A percentile compares a stretch with the other conserved stretches of the same genome.
These are phyloP conservation scores for Thymelicus acteon DNA, from an alignment of 2,888 invertebrate species.

Conservation along the genomic window DNA sequence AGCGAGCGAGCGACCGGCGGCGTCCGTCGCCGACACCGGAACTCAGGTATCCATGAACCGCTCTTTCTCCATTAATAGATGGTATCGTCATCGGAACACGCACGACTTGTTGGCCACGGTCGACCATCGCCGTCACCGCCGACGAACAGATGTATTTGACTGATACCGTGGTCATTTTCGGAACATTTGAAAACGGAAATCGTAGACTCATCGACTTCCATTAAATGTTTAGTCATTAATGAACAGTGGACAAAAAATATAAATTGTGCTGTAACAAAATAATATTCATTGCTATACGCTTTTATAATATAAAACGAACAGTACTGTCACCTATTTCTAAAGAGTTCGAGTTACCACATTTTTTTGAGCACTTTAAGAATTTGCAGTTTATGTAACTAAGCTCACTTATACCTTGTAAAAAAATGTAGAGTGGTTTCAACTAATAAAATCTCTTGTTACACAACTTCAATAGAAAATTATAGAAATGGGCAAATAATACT, in stretches of 20 bases:
- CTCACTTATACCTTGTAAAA: too few relatives aligned
- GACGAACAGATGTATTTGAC: conserved; percentile 40
- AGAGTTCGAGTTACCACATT: too few relatives aligned
- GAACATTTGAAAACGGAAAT: conserved; percentile 22
- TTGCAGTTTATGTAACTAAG: too few relatives aligned
- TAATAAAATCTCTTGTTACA: too few relatives aligned
- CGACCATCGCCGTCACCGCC: conserved; percentile 25
- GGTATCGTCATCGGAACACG: conserved; percentile 53
- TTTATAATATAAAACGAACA: too few relatives aligned
- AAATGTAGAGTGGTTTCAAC: too few relatives aligned
- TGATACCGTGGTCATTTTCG: conserved; percentile 40
- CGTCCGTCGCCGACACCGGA: conserved; percentile 65
- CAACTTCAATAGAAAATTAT: too few relatives aligned
- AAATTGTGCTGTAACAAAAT: too few relatives aligned
- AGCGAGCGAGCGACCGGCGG: conserved; percentile 53
- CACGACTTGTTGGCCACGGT: conserved; percentile 48
- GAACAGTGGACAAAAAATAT: conserved; percentile 5
- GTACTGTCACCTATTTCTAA: too few relatives aligned
- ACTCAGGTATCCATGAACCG: conserved; percentile 59
- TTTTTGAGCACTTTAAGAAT: too few relatives aligned
- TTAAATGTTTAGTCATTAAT: conserved; percentile 8
- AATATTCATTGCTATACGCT: too few relatives aligned
- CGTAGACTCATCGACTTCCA: conserved; percentile 1
- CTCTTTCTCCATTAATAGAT: conserved; percentile 67
- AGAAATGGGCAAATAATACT: too few relatives aligned